Base-by-base conservation (phyloP, 2,888 invertebrate species). In the Bruchidius siliquastri region DNA sequence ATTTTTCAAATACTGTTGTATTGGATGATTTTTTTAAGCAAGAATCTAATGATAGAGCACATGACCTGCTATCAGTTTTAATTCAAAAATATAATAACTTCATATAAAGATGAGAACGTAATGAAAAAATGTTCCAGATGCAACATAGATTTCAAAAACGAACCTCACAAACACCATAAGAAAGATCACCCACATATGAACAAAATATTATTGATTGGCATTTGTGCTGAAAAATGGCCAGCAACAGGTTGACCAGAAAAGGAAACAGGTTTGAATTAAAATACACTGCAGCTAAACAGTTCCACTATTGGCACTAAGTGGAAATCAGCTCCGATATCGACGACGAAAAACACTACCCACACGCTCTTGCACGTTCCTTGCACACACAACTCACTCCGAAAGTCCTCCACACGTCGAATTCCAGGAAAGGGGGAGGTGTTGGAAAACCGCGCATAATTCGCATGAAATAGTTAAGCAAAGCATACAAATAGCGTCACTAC, bases 271-370 rank as follows among this genome's bases (percentile, higher is more conserved):
- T 79, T 77, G 77, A 78, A 78, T 74, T 79, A 79, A 79, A 79
- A 68, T 80, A 80, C 73, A 79, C 77, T 76, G 77, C 80, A 81
- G 80, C 81, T 79, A 79, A 75, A 77, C 76, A 71, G 21, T 76
- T 80, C 81, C 83, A 82, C 83, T 80, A 82, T 85, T 85, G 85
- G 85, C 85, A 85, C 85, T 82, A 83, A 83, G 49, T 49, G 49
- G 49, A 49, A 49, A 49, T 49, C 49, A 79, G 80, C 79, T 81
- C 80, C 80, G 69, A 80, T 80, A 80, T 80, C 79, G 79, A 77
- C 79, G 78, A 78, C 80, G 79, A 78, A 79, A 77, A 81, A 82
- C 81, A 81, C 82, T 82, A 82, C 81, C 80, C 81, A 82, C 82
- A 82, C 81, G 80, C 80, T 80, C 83, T 69, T 81, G 81, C 80